Evolutionary conservation across 2,888 invertebrate genomes (phyloP), one percentile per base, ranked within the genome.

Genomic region (Baccha elongata): DNA sequence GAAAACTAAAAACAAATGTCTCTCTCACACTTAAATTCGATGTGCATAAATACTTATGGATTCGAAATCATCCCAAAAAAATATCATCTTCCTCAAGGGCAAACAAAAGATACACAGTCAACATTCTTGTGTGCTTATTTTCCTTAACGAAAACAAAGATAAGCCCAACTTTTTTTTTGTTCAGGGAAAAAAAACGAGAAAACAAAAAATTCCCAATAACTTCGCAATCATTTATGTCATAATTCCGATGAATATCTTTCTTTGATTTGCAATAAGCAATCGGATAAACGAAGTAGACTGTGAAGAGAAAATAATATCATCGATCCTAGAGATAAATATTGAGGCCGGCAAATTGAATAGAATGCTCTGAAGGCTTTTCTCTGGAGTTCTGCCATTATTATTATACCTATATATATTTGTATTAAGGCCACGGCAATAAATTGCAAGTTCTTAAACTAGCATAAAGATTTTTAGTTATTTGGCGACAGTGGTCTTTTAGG

Each of bases 181-280:
- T 4, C 1, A 15, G 13, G 37, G 10, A 32, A 48, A 48, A 44
- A 60, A 42, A 29, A 48, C 1, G 3, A 1, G 2, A 35, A 44
- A 10, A 44, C 50, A 4, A 13, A 1, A 42, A 29, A 23, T n/a
- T 32, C 55, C 58, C 64, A 64, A 74, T 69, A 80, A 69, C 68
- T 75, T 81, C 53, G 60, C 52, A 81, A 71, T 65, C 58, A 71
- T 81, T 75, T 75, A 65, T 76, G 60, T 71, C 64, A 81, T 81
- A 76, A 71, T 76, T 71, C 65, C 69, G 80, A 81, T 71, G 35
- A 75, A 52, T 81, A 75, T 69, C 42, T 55, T 21, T 35, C 35
- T 37, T 58, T 62, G 74, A 64, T 74, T 64, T 69, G 42, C 64
- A 74, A 42, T 69, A 40, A 74, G 58, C 67, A 80, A 74, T 74